A percentile compares a stretch with the other conserved stretches of the same genome.
Conservation (phyloP, 2,888 invertebrate genomes). For the Pseudococcus viburni region DNA sequence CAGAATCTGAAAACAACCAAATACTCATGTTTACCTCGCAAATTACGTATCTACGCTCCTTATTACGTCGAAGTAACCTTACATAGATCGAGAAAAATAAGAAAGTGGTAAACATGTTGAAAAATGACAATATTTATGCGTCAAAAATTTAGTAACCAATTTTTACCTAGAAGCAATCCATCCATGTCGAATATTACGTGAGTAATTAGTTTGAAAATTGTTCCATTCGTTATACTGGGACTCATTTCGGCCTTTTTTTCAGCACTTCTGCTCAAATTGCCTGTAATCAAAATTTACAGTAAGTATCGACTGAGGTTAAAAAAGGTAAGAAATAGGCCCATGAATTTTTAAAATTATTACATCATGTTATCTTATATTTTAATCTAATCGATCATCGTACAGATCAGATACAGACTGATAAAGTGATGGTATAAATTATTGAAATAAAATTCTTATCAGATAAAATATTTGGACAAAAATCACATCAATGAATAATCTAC, state of each 20-base stretch:
- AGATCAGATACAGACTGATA: not conserved
- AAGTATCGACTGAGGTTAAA: not conserved
- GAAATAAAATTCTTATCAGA: no score
- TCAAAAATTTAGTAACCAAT: not conserved
- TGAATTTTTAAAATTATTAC: no score
- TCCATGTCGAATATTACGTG: conserved; percentile 86
- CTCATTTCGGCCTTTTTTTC: not conserved
- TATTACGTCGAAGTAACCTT: no score
- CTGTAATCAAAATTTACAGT: not conserved
- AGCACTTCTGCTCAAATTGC: not conserved
- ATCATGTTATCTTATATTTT: not conserved
- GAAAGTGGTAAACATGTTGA: not conserved
- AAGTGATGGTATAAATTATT: not conserved
- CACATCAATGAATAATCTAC: not conserved
- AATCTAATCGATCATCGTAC: not conserved
- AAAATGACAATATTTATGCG: not conserved
- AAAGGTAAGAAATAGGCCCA: no score
- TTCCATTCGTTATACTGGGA: conserved; percentile 17
- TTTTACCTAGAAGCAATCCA: conserved; percentile 77
- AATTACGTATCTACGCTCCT: no score
- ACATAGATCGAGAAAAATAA: no score
- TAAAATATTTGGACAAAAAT: not conserved
- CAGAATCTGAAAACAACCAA: conserved; percentile 78
- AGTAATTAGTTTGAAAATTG: conserved; percentile 76
- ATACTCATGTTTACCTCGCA: no score